phyloP scores from a whole-genome alignment of 2,113 vertebrate species.

The Neodon shergylaensis region DNA sequence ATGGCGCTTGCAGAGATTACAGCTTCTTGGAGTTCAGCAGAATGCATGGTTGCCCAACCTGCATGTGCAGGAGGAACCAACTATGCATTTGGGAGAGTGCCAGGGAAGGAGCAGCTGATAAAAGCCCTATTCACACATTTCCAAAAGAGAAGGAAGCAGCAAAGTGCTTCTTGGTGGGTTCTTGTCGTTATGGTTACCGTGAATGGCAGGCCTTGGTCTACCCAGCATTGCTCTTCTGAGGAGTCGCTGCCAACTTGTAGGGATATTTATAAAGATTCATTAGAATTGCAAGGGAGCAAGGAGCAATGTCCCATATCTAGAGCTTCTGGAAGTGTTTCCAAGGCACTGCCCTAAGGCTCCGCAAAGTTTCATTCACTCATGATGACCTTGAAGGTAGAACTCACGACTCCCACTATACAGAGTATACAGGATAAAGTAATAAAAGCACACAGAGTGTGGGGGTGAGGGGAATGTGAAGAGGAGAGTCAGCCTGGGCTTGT shows the following conservation, averaged over 20 bases:
- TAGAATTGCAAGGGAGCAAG: background rate
- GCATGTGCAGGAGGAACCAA: background rate
- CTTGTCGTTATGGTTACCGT: background rate
- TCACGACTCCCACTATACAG: background rate
- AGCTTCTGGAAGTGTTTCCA: background rate
- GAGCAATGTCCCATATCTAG: background rate
- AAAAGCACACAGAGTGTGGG: background rate
- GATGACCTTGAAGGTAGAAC: background rate
- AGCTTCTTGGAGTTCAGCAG: conserved; percentile 30
- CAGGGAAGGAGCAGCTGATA: background rate
- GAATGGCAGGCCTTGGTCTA: background rate
- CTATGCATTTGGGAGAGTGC: background rate
- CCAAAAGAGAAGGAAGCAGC: background rate
- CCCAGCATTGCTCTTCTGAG: background rate
- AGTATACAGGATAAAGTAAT: background rate
- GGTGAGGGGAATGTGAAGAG: background rate
- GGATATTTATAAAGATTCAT: background rate
- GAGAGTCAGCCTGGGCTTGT: background rate
- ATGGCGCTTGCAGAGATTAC: conserved; percentile 2
- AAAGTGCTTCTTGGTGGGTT: background rate
- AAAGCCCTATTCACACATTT: background rate
- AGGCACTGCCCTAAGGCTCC: background rate
- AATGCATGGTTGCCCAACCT: background rate
- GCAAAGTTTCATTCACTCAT: background rate
- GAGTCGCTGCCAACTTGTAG: background rate